These are phyloP conservation scores for Gandaritis pyraliata DNA, from an alignment of 2,888 invertebrate genomes.

Conservation along the genomic window DNA sequence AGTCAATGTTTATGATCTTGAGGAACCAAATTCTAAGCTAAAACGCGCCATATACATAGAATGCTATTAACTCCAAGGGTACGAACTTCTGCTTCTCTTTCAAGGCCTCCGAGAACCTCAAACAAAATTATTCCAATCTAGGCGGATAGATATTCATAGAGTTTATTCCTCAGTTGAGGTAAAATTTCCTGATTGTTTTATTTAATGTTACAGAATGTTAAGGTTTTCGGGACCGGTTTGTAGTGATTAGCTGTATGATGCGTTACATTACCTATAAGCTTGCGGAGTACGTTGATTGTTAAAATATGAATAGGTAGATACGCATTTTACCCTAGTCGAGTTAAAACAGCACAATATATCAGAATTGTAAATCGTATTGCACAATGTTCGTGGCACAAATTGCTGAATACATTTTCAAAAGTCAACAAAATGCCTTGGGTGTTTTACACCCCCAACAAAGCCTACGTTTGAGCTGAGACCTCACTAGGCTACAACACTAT, in stretches of 20 bases:
- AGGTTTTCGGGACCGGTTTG: background rate
- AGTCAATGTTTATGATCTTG: background rate
- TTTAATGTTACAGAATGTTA: background rate
- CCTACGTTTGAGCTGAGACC: constrained; percentile 16
- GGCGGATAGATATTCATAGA: background rate
- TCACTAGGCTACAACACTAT: constrained; percentile 26
- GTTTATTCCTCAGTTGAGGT: background rate
- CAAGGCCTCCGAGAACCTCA: background rate
- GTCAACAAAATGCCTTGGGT: background rate
- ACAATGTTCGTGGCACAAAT: background rate
- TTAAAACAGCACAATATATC: constrained; percentile 28
- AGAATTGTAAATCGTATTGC: constrained; percentile 21
- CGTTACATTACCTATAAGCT: background rate
- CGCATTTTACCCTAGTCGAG: constrained; percentile 32
- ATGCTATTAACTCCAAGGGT: background rate
- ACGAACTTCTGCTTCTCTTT: background rate
- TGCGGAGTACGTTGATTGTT: constrained; percentile 3
- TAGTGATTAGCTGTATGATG: background rate
- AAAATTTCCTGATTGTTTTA: background rate
- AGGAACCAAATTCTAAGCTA: background rate
- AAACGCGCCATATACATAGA: background rate
- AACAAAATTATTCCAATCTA: background rate
- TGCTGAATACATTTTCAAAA: background rate
- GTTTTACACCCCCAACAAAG: background rate
- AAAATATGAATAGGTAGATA: constrained; percentile 1